phyloP scores from a whole-genome alignment of 2,113 vertebrate species.

The Glaucidium brasilianum region DNA sequence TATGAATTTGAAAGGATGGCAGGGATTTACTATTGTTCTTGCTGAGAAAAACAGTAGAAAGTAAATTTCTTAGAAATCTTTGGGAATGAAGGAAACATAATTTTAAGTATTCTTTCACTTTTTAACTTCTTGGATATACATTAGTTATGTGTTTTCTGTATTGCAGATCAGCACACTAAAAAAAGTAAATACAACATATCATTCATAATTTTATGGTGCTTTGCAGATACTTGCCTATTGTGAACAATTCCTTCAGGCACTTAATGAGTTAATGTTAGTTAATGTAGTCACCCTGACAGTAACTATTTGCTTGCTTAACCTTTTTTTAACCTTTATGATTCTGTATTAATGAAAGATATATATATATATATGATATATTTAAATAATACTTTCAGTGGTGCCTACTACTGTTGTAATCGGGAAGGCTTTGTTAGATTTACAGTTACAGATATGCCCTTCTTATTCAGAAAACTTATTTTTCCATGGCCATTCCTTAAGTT shows the following conservation, averaged over 20 bases:
- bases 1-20: background rate
- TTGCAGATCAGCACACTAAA: background rate
- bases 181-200: constrained; percentile 19
- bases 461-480: background rate
- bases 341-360: background rate
- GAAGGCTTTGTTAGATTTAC: background rate
- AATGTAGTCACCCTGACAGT: constrained; percentile 15
- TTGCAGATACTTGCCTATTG: constrained; percentile 16
- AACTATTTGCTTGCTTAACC: background rate
- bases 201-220: constrained; percentile 19
- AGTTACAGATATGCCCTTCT: background rate
- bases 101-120: background rate
- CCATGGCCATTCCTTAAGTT: background rate
- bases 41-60: background rate
- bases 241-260: constrained; percentile 16
- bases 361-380: background rate
- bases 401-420: background rate
- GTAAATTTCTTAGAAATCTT: background rate
- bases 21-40: background rate
- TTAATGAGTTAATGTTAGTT: constrained; percentile 7
- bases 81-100: background rate
- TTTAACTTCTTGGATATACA: background rate
- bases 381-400: constrained; percentile 2
- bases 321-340: background rate
- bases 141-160: background rate